Base-by-base conservation (phyloP, 2,113 vertebrate genomes). In the Uria aalge region DNA sequence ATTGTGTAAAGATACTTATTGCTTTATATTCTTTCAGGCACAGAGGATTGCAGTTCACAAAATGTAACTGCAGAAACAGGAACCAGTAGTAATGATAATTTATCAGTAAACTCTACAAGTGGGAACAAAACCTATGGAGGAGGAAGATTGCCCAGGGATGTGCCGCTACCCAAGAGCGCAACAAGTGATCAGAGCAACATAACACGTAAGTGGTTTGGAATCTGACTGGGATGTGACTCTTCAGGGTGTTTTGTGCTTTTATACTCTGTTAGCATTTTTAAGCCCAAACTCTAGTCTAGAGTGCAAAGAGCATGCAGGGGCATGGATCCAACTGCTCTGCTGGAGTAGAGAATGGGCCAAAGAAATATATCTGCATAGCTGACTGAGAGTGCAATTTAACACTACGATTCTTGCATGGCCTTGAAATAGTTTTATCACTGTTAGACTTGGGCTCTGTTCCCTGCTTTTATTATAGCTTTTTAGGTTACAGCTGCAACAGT, bases 21-120 rank as follows among this genome's bases (percentile, higher is more conserved):
- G 5, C 48, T 85, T 69, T 78, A 11, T 94, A 16, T 74, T 85
- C 43, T 85, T 85, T 62, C 86, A 98, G 97, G 95, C 78, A 24
- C 38, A 50, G 41, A 48, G 9, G 5, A 62, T 50, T 98, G 97
- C 66, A 45, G 6, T 57, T 62, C 36, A 30, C 32, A 85, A 32
- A 53, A 23, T 17, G 6, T 9, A 53, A 68, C 63, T 66, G 63
- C n/a, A 32, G 63, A 80, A 81, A 32, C 63, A 38, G 43, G 40
- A 85, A 22, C 22, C 36, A 71, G 38, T 75, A 92, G 59, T 90
- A 16, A 40, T 15, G 32, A n/a, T 57, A 11, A 41, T 22, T 45
- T 73, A 41, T 34, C 68, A 62, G 24, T 30, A 36, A 85, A 59
- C 74, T 85, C 83, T 60, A 21, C 47, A 52, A 79, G 47, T 53